Evolutionary conservation across 2,113 vertebrate species (phyloP).

Genomic region (Spheniscus mendiculus): DNA sequence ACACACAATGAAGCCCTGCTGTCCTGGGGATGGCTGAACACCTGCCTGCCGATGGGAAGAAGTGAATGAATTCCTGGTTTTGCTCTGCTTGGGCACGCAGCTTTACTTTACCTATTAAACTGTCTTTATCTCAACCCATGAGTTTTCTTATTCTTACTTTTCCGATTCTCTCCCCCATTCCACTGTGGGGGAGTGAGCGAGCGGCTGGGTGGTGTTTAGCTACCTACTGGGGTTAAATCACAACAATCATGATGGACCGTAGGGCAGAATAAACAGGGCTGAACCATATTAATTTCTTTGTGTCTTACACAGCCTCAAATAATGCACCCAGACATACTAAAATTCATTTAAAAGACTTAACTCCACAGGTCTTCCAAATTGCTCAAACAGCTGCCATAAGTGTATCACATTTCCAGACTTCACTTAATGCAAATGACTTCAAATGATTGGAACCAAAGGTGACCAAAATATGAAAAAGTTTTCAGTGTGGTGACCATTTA

Average conservation of each 20-base stretch:
- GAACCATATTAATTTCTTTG: neutral
- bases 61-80: neutral
- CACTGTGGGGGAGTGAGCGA: accelerated
- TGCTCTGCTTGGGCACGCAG: neutral
- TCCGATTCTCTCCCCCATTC: neutral
- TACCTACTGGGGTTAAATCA: neutral
- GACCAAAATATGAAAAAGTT: neutral
- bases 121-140: accelerated
- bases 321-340: neutral
- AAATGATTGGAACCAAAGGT: neutral
- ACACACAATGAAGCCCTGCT: accelerated
- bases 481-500: neutral
- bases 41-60: neutral
- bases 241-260: neutral
- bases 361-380: neutral
- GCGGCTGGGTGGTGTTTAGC: accelerated
- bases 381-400: neutral
- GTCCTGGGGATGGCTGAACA: neutral
- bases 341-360: neutral
- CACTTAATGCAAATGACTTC: neutral
- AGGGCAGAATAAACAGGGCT: neutral
- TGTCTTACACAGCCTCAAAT: neutral
- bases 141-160: accelerated
- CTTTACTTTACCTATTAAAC: neutral
- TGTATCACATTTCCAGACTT: neutral